phyloP scores from a whole-genome alignment of 2,113 vertebrate genomes.

The Scomber colias region DNA sequence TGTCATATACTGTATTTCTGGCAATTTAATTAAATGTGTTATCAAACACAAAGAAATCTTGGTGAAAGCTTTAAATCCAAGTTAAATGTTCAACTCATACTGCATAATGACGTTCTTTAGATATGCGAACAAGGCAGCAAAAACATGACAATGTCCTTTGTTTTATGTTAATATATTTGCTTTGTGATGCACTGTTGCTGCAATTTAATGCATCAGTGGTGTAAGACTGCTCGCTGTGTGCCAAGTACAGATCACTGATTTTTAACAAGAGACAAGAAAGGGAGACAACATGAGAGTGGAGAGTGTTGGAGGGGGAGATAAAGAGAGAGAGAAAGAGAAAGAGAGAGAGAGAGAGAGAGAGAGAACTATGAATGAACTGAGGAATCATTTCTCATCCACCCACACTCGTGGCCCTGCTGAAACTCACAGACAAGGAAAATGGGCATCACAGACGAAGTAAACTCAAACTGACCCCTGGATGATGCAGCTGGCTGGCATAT shows the following conservation, averaged over 20 bases:
- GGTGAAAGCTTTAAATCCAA: too few relatives aligned
- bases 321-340: not conserved
- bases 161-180: not conserved
- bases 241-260: slow-evolving; percentile 28
- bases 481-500: slow-evolving; percentile 18
- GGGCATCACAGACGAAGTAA: slow-evolving; percentile 41
- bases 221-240: not conserved
- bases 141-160: not conserved
- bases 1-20: too few relatives aligned
- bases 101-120: too few relatives aligned
- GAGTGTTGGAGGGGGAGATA: not conserved
- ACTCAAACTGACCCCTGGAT: slow-evolving; percentile 60
- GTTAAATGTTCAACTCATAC: too few relatives aligned
- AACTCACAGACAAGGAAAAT: slow-evolving; percentile 48
- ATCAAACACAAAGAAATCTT: too few relatives aligned
- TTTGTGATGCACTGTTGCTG: not conserved
- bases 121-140: too few relatives aligned
- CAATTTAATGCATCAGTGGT: not conserved
- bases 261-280: not conserved
- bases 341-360: not conserved
- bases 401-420: slow-evolving; percentile 35
- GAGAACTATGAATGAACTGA: slow-evolving; percentile 60
- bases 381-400: slow-evolving; percentile 49
- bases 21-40: too few relatives aligned
- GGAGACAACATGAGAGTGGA: not conserved